phyloP scores from a whole-genome alignment of 1,140 invertebrate species.

The Pogonomyrmex californicus region DNA sequence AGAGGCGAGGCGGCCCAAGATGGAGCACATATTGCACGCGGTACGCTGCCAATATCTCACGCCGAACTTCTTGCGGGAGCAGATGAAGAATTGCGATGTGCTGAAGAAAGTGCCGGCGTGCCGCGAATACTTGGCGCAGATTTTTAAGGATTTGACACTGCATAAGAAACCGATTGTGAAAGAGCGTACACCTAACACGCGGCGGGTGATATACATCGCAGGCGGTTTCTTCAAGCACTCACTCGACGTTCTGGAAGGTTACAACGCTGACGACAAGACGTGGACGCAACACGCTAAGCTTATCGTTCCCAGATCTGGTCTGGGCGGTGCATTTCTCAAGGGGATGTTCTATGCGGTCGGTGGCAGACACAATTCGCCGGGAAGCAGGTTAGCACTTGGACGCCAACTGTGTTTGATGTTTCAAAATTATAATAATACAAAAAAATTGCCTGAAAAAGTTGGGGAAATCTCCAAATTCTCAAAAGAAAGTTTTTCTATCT shows the following conservation, averaged over 20 bases:
- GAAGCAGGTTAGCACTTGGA: constrained; percentile 89
- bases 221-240: constrained; percentile 96
- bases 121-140: constrained; percentile 95
- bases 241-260: constrained; percentile 94
- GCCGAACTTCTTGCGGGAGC: constrained; percentile 95
- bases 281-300: constrained; percentile 94
- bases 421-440: neutral
- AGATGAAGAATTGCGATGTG: constrained; percentile 96
- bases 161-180: constrained; percentile 94
- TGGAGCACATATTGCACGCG: constrained; percentile 95
- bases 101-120: constrained; percentile 96
- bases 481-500: neutral
- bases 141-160: constrained; percentile 95
- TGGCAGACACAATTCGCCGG: constrained; percentile 95
- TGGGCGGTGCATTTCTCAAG: constrained; percentile 95
- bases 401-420: neutral
- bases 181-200: constrained; percentile 94
- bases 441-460: neutral
- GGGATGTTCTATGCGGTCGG: constrained; percentile 96
- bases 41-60: constrained; percentile 96
- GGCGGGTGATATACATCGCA: constrained; percentile 95
- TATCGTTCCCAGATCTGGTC: constrained; percentile 94
- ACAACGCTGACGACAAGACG: constrained; percentile 94
- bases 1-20: constrained; percentile 93
- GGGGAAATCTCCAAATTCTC: neutral